A percentile compares a stretch with the other conserved stretches of the same genome.
Evolutionary conservation across 1,140 invertebrate species (phyloP).

Genomic region (Varroa destructor): DNA sequence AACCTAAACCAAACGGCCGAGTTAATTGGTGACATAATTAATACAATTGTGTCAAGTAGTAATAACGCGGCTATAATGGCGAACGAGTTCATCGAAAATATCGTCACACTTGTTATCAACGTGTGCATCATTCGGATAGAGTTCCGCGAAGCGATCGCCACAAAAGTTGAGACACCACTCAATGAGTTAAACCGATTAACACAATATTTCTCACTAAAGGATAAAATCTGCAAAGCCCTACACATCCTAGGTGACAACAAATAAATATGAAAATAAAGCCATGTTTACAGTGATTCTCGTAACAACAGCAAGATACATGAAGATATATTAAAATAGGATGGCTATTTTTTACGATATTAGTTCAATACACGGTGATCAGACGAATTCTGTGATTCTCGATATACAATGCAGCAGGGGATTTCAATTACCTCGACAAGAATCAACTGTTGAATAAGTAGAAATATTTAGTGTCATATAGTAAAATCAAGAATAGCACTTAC

Average conservation of each 20-base stretch:
- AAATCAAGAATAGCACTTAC: too few species aligned
- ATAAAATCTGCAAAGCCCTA: slow-evolving; percentile 10
- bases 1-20: neutral
- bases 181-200: neutral
- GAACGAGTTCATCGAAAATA: neutral
- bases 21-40: too few species aligned
- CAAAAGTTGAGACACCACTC: neutral
- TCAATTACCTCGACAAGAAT: too few species aligned
- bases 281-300: neutral
- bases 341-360: too few species aligned
- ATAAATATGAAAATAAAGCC: neutral
- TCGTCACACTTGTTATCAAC: slow-evolving; percentile 8
- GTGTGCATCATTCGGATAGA: neutral
- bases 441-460: too few species aligned
- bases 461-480: too few species aligned
- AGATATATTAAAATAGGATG: too few species aligned
- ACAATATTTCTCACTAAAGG: neutral
- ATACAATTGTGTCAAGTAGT: neutral
- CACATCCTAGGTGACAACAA: neutral
- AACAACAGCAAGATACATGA: too few species aligned
- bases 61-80: neutral
- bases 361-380: too few species aligned
- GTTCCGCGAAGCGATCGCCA: neutral
- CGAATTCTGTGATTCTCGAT: too few species aligned
- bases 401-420: too few species aligned